Base-by-base conservation (phyloP, 2,113 vertebrate genomes). In the Tetrax tetrax region DNA sequence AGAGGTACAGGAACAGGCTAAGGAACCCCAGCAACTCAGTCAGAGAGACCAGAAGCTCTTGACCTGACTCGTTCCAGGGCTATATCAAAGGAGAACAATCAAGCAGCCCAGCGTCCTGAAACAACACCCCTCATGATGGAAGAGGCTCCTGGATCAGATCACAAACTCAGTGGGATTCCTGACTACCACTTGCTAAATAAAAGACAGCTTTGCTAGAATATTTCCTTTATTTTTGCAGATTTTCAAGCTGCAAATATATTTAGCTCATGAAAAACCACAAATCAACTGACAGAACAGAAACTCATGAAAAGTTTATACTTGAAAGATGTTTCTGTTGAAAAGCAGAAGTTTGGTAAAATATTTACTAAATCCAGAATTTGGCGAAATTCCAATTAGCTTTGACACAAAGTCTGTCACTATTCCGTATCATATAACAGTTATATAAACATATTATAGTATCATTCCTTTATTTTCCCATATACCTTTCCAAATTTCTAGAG, bases 81-180 rank as follows among this genome's bases (percentile, higher is more conserved):
- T 59, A 16, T 14, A 41, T 41, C 28, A 88, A 25, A 68, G 8
- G 21, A 47, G 20, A 43, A 70, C 1, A 6, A 50, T 45, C 37
- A 83, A 13, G 6, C 5, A 3, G 7, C 24, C 0, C 1, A 8
- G 6, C 38, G 3, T 23, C 51, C 41, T 38, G 9, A 4, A 83
- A 9, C 5, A 37, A 20, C 8, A 61, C 1, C 3, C n/a, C 6
- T 69, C 33, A 25, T 1, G 5, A 27, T 17, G 14, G 12, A 65
- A 57, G 8, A 66, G 7, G 3, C 2, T 74, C 9, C 63, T 41
- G 5, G 8, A 54, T 41, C 16, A 53, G 13, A 13, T 69, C 29
- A 47, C 37, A 76, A 38, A 64, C 9, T 3, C 57, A 63, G 4
- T 6, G 20, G 4, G 6, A 6, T 7, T 72, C 8, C 33, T 87